Percentiles rank a stretch among this genome's conserved stretches.
phyloP scores from a whole-genome alignment of 1,140 invertebrate species.

The Trachymyrmex septentrionalis region DNA sequence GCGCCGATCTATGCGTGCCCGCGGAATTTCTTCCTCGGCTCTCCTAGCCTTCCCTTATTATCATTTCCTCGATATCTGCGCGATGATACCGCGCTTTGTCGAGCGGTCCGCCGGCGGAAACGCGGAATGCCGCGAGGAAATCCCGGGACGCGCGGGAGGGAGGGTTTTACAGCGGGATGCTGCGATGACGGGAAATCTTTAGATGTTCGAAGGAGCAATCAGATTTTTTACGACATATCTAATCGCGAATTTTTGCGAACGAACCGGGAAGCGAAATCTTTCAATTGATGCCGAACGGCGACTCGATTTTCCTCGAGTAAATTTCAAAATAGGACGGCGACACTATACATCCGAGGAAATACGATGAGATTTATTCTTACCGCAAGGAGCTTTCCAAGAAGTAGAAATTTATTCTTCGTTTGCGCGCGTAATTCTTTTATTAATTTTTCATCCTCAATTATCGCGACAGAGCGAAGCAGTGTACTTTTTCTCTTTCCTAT shows the following conservation, averaged over 20 bases:
- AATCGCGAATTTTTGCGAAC: neutral
- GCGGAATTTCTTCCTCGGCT: conserved; percentile 19
- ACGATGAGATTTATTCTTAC: neutral
- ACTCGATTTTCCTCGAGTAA: neutral
- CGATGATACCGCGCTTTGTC: neutral
- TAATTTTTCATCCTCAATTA: neutral
- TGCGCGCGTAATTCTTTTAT: neutral
- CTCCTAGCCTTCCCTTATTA: conserved; percentile 39
- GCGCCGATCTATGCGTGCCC: neutral
- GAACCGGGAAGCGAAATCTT: neutral
- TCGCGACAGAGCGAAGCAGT: neutral
- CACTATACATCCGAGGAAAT: too few relatives aligned
- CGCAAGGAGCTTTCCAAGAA: neutral
- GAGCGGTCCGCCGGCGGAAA: conserved; percentile 38
- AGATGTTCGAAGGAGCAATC: neutral
- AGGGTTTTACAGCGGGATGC: conserved; percentile 17
- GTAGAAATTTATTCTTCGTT: neutral
- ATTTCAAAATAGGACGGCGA: neutral
- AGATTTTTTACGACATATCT: neutral
- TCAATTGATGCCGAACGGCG: neutral
- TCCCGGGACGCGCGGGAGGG: neutral
- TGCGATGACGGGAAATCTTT: neutral
- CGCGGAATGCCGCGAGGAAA: neutral
- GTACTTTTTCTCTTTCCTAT: too few relatives aligned
- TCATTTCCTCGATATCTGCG: conserved; percentile 43